Conservation (phyloP, 2,888 invertebrate genomes). For the Drosophila borealis region DNA sequence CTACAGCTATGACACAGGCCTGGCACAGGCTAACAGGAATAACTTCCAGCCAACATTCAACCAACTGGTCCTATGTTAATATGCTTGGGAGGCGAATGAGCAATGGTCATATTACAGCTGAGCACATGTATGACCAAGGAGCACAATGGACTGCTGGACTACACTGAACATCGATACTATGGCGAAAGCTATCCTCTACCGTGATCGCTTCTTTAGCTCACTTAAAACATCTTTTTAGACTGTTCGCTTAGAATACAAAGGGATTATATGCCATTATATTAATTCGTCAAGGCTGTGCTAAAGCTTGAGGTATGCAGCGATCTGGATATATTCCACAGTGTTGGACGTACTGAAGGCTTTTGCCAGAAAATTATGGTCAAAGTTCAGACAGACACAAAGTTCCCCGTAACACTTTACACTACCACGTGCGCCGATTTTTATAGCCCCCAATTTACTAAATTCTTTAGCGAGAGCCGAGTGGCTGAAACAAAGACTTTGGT, state of each 20-base stretch:
- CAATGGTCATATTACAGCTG: conserved; percentile 86
- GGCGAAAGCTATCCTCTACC: conserved; percentile 89
- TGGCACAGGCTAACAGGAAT: no score
- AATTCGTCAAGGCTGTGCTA: conserved; percentile 4
- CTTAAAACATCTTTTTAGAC: neutral
- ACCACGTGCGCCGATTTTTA: no score
- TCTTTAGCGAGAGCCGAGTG: no score
- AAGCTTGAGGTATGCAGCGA: conserved; percentile 7
- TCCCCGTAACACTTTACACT: no score
- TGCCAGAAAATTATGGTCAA: conserved; percentile 75
- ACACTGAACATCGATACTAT: conserved; percentile 93
- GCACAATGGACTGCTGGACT: conserved; percentile 88
- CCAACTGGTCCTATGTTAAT: conserved; percentile 88
- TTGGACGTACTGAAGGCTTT: conserved; percentile 73
- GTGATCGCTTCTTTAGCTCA: conserved; percentile 83
- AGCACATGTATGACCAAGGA: conserved; percentile 88
- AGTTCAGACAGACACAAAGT: no score
- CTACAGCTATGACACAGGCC: no score
- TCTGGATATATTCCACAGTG: no score
- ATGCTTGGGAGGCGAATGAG: conserved; percentile 90
- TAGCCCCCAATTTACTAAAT: no score
- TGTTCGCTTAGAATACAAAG: conserved; percentile 5
- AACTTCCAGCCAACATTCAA: no score
- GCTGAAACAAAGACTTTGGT: no score
- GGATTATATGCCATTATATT: conserved; percentile 10